These are phyloP conservation scores for Leptodirus hochenwartii DNA, from an alignment of 2,888 invertebrate genomes.

Conservation along the genomic window DNA sequence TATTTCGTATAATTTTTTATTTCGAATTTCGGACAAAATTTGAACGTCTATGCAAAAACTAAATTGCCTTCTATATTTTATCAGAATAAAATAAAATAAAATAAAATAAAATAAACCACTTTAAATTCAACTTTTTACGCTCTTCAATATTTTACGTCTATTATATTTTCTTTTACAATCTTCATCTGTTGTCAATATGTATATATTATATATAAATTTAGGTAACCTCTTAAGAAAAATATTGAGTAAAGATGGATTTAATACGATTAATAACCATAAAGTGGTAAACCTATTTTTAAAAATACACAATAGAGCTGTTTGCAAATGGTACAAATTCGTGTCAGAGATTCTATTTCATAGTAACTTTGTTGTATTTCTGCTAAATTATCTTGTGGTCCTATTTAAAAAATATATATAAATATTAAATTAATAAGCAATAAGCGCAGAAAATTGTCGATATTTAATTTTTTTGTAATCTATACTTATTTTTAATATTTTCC, in stretches of 20 bases:
- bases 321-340: slow-evolving; percentile 29
- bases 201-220: slow-evolving; percentile 21
- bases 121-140: background rate
- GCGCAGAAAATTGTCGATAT: too few species aligned
- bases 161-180: slow-evolving; percentile 9
- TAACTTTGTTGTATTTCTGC: slow-evolving; percentile 26
- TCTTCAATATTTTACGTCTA: background rate
- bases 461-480: too few species aligned
- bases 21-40: too few species aligned
- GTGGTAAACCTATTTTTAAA: slow-evolving; percentile 18
- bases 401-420: slow-evolving; percentile 13
- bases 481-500: too few species aligned
- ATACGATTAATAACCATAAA: slow-evolving; percentile 9
- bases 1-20: too few species aligned
- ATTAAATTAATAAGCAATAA: too few species aligned
- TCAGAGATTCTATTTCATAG: slow-evolving; percentile 25
- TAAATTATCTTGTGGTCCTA: slow-evolving; percentile 19
- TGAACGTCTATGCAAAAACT: too few species aligned
- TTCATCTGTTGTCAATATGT: slow-evolving; percentile 27
- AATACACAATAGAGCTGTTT: slow-evolving; percentile 27
- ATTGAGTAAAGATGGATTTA: slow-evolving; percentile 6
- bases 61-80: too few species aligned
- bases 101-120: background rate
- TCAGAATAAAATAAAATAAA: slow-evolving; percentile 1
- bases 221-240: slow-evolving; percentile 16